These are phyloP conservation scores for Cheumatopsyche charites DNA, from an alignment of 1,140 invertebrate species.

Conservation along the genomic window DNA sequence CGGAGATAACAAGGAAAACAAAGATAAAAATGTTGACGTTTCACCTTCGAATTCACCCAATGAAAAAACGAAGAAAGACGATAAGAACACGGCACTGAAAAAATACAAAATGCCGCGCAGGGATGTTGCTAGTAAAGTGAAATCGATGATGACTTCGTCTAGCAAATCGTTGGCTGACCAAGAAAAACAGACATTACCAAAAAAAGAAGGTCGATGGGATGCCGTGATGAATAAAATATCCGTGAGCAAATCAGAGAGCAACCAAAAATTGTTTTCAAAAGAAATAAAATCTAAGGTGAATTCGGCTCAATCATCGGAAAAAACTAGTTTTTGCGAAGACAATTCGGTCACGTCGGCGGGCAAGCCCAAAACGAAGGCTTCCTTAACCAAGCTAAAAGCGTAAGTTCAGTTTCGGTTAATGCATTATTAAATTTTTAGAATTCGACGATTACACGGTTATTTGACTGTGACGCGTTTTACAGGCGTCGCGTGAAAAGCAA, in stretches of 20 bases:
- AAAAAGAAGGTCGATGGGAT: conserved; percentile 71
- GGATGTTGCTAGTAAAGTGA: conserved; percentile 75
- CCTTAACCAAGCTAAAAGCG: conserved; percentile 59
- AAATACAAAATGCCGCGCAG: conserved; percentile 79
- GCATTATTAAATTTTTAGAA: too few relatives aligned
- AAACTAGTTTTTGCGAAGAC: conserved; percentile 36
- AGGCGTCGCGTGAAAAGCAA: conserved; percentile 61
- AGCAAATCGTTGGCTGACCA: conserved; percentile 59
- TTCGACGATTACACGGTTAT: too few relatives aligned
- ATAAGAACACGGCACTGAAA: conserved; percentile 64
- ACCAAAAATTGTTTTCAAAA: conserved; percentile 70
- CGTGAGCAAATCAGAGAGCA: conserved; percentile 72
- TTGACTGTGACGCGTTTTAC: conserved; percentile 10
- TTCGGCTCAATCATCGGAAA: conserved; percentile 51
- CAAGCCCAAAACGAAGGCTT: conserved; percentile 54
- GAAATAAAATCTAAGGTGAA: conserved; percentile 82
- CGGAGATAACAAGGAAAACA: conserved; percentile 17
- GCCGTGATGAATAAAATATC: conserved; percentile 82
- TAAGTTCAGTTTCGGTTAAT: conserved; percentile 44
- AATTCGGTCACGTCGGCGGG: conserved; percentile 44
- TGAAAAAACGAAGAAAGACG: conserved; percentile 58
- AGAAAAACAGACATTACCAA: conserved; percentile 55
- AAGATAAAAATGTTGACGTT: conserved; percentile 21
- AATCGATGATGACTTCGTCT: conserved; percentile 66
- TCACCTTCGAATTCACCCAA: conserved; percentile 33